phyloP scores from a whole-genome alignment of 2,113 vertebrate species.

The Microtus oregoni region DNA sequence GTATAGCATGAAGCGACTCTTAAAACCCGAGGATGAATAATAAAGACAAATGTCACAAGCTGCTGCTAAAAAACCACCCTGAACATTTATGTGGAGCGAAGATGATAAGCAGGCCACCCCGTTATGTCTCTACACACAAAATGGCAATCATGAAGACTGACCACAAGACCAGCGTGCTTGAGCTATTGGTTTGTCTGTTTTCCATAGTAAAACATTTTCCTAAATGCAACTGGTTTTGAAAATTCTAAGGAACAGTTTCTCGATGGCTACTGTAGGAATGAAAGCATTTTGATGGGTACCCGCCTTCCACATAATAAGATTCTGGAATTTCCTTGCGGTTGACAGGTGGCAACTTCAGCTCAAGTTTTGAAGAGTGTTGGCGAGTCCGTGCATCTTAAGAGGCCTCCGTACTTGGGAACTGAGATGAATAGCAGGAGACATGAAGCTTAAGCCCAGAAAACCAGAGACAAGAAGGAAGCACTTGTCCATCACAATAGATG shows the following conservation, averaged over 20 bases:
- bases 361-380: conserved; percentile 1
- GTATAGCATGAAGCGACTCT: conserved; percentile 31
- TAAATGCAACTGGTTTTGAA: background rate
- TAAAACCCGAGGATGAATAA: conserved; percentile 54
- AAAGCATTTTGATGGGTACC: background rate
- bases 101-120: conserved; percentile 2
- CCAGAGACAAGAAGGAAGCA: background rate
- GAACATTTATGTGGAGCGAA: background rate
- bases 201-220: background rate
- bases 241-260: background rate
- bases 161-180: background rate
- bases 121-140: background rate
- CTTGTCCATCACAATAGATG: background rate
- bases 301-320: conserved; percentile 1
- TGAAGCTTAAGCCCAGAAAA: background rate
- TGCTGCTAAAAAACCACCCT: background rate
- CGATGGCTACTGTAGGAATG: background rate
- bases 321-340: background rate
- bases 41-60: background rate
- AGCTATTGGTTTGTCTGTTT: background rate
- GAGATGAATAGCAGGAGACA: background rate
- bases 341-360: background rate
- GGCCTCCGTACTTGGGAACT: background rate
- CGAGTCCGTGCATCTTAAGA: background rate
- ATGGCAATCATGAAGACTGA: background rate